phyloP scores from a whole-genome alignment of 1,140 invertebrate genomes.

The Brachionus manjavacas region DNA sequence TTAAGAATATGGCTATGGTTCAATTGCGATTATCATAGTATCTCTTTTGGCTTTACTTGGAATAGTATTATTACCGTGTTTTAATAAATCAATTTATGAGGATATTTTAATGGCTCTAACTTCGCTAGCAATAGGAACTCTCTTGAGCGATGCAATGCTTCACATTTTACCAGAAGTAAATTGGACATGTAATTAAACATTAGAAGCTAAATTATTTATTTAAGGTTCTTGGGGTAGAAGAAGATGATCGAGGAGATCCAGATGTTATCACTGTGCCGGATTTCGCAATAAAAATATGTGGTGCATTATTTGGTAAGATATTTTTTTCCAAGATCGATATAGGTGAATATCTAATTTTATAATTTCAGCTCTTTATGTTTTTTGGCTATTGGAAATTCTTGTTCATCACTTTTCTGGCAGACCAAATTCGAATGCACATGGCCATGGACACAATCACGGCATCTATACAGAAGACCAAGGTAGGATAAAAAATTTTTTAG shows the following conservation, averaged over 20 bases:
- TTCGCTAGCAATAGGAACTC: constrained; percentile 55
- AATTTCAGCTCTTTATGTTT: not conserved
- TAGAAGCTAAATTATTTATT: not conserved
- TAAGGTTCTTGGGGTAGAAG: constrained; percentile 23
- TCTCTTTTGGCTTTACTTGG: constrained; percentile 13
- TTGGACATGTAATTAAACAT: not conserved
- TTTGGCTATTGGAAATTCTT: constrained; percentile 17
- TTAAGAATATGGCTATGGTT: constrained; percentile 39
- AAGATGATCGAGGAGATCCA: constrained; percentile 2
- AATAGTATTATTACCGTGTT: constrained; percentile 26
- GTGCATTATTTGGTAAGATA: not conserved
- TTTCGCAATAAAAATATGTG: constrained; percentile 7
- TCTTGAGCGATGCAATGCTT: constrained; percentile 57
- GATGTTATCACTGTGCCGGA: constrained; percentile 13
- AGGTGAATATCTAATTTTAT: not conserved
- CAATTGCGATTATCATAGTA: constrained; percentile 26
- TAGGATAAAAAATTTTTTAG: not conserved
- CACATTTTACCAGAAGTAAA: constrained; percentile 55
- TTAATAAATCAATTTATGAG: constrained; percentile 28
- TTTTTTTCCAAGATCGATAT: not conserved
- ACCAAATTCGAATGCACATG: not conserved
- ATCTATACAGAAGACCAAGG: constrained; percentile 6
- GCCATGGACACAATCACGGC: constrained; percentile 27
- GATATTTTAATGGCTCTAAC: constrained; percentile 25
- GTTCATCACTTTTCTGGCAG: constrained; percentile 11